Base-by-base conservation (phyloP, 2,888 invertebrate genomes). In the Helicoverpa assulta region DNA sequence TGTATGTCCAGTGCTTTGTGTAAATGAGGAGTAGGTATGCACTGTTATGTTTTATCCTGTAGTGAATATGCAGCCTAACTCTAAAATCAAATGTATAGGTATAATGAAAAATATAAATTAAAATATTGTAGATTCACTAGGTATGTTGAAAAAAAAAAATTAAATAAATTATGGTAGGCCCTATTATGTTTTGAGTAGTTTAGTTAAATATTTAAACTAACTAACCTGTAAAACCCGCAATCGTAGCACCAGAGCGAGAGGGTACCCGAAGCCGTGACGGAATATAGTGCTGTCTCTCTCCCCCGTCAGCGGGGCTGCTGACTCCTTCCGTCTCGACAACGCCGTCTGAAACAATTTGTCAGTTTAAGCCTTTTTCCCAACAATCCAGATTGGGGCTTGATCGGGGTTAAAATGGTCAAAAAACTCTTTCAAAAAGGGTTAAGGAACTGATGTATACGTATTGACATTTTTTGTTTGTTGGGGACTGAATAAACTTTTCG, bases 191-290 rank as follows among this genome's bases (percentile, higher is more conserved):
- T n/a, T n/a, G n/a, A n/a, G 26, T 26, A 26, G 26, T 26, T 26
- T 26, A 26, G 26, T 26, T 26, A 1, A 26, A 26, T 26, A 26
- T 26, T 26, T 33, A 7, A 7, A 33, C 33, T 7, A 33, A 33
- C 75, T 83, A 80, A 96, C 96, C 96, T 96, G 96, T 67, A 97
- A 85, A 12, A 97, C 96, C 64, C 96, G 90, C 21, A 96, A 92
- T 70, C 96, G 90, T 47, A 97, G 89, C 16, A 96, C 96, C 68
- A 96, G 89, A 37, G 96, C 96, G 78, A 96, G 93, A 10, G 96
- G 96, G 83, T 97, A 97, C n/a, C 92, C 88, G 65, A 96, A 90
- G 81, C 96, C 93, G 76, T 90, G 90, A 83, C 89, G 91, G 81
- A 93, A 90, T 82, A 93, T 86, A 4, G 85, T 86, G 62, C 87